Percentiles rank a stretch among this genome's conserved stretches.
Conservation (phyloP, 2,888 invertebrate genomes). For the Osmoderma eremita region DNA sequence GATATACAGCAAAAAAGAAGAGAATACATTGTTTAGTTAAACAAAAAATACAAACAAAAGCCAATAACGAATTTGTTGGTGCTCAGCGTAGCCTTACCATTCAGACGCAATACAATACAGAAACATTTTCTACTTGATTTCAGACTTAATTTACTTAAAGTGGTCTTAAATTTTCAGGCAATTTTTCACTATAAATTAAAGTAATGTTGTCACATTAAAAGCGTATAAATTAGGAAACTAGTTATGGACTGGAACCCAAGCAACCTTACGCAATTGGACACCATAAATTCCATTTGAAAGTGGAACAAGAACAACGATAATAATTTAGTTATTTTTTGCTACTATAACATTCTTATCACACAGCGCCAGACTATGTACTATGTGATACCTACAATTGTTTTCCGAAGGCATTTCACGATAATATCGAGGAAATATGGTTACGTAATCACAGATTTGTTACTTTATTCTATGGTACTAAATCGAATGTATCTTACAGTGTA, state of each 20-base stretch:
- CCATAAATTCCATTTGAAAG: conserved; percentile 22
- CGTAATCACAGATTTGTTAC: conserved; percentile 5
- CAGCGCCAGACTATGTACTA: conserved; percentile 8
- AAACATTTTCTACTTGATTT: no score
- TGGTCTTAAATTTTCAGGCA: background rate
- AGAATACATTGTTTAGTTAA: no score
- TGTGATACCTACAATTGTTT: conserved; percentile 9
- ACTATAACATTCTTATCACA: conserved; percentile 2
- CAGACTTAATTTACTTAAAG: no score
- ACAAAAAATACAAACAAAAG: no score
- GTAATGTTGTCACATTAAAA: background rate
- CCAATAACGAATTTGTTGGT: no score
- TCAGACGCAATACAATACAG: no score
- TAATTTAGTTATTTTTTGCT: conserved; percentile 12
- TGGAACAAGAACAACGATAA: conserved; percentile 11
- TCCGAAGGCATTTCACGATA: conserved; percentile 10
- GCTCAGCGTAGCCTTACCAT: no score
- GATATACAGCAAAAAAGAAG: no score
- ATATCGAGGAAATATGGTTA: conserved; percentile 10
- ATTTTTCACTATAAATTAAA: conserved; percentile 6
- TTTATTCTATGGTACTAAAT: background rate
- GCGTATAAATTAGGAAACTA: background rate
- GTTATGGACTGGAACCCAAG: conserved; percentile 2
- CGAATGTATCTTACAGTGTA: background rate
- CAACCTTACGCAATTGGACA: background rate